phyloP scores from a whole-genome alignment of 2,888 invertebrate genomes.

The Tinea pellionella region DNA sequence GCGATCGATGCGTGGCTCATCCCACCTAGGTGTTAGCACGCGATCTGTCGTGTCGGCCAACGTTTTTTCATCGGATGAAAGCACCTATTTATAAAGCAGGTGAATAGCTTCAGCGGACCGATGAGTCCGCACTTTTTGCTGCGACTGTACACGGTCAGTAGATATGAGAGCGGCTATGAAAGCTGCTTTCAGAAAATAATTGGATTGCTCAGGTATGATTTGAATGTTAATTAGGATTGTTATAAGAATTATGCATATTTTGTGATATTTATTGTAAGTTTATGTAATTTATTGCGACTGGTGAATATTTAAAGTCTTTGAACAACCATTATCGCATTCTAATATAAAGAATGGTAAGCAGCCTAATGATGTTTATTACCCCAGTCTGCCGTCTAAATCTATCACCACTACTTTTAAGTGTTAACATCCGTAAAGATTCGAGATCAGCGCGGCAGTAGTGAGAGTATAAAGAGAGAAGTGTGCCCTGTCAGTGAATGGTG shows the following conservation, averaged over 20 bases:
- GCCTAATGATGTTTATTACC: too few species aligned
- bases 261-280: not conserved
- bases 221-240: not conserved
- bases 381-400: too few species aligned
- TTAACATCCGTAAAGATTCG: too few species aligned
- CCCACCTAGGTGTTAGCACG: constrained; percentile 29
- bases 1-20: constrained; percentile 12
- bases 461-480: too few species aligned
- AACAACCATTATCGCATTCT: too few species aligned
- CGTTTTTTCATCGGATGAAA: constrained; percentile 58
- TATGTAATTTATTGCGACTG: not conserved
- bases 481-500: too few species aligned
- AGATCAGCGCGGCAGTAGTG: too few species aligned
- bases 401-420: too few species aligned
- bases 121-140: constrained; percentile 46
- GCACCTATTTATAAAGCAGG: constrained; percentile 49
- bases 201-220: not conserved
- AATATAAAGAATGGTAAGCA: too few species aligned
- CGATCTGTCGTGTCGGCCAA: constrained; percentile 47
- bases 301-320: too few species aligned
- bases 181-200: constrained; percentile 8
- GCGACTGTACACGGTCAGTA: constrained; percentile 23
- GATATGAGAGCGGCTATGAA: constrained; percentile 26
- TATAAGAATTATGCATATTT: not conserved
- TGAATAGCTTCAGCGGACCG: constrained; percentile 58